These are phyloP conservation scores for Hypothenemus hampei DNA, from an alignment of 1,140 invertebrate genomes.

Conservation along the genomic window DNA sequence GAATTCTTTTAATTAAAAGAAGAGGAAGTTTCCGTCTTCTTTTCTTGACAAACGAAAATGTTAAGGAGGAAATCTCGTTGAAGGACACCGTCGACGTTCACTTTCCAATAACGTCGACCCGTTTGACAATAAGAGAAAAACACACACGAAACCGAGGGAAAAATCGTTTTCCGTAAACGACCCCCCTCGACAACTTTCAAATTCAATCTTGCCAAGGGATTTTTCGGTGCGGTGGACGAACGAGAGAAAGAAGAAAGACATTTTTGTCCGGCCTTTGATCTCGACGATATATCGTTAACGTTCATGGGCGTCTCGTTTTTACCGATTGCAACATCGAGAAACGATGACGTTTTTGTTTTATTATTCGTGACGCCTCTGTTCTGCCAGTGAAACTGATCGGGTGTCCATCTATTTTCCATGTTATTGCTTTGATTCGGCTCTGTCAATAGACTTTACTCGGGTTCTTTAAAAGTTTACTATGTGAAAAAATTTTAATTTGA, in stretches of 20 bases:
- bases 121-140: constrained; percentile 6
- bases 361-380: no score
- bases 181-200: constrained; percentile 25
- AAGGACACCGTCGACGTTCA: constrained; percentile 2
- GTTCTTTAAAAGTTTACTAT: background rate
- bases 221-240: constrained; percentile 13
- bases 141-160: constrained; percentile 19
- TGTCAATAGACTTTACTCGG: constrained; percentile 33
- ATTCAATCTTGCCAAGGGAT: constrained; percentile 19
- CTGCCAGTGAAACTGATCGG: background rate
- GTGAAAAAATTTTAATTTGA: background rate
- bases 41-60: background rate
- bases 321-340: no score
- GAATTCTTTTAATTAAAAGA: background rate
- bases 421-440: constrained; percentile 42
- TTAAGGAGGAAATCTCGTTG: background rate
- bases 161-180: constrained; percentile 22
- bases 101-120: constrained; percentile 16
- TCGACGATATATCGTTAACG: background rate
- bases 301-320: no score
- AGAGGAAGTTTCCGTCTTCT: background rate
- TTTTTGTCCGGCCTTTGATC: constrained; percentile 32
- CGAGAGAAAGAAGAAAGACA: constrained; percentile 15
- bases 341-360: no score
- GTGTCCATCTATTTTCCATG: constrained; percentile 44